These are phyloP conservation scores for Atrina japonica DNA, from an alignment of 2,888 invertebrate genomes.

Conservation along the genomic window DNA sequence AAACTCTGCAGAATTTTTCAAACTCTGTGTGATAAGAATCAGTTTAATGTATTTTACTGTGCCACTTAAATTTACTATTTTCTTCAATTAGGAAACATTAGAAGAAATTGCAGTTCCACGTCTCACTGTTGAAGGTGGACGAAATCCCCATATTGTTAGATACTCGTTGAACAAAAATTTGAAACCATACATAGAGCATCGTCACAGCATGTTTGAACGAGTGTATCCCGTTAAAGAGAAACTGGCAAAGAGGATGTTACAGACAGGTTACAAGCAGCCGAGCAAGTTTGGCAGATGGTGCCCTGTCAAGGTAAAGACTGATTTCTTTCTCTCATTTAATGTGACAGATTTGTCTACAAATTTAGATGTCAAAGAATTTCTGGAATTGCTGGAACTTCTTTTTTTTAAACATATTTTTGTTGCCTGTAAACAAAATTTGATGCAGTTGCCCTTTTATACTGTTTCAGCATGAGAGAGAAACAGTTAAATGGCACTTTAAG, in stretches of 20 bases:
- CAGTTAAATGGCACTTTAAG: too few species aligned
- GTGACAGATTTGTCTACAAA: too few species aligned
- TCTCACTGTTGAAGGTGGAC: conserved; percentile 75
- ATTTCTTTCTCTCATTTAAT: background rate
- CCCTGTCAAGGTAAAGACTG: conserved; percentile 76
- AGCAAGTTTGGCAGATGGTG: conserved; percentile 81
- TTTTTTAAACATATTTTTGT: too few species aligned
- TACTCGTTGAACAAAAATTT: conserved; percentile 76
- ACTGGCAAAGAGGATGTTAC: conserved; percentile 76
- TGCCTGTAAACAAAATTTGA: too few species aligned
- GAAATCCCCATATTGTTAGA: conserved; percentile 79
- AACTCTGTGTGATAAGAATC: too few species aligned
- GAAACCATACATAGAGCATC: conserved; percentile 67
- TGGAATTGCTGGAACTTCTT: too few species aligned
- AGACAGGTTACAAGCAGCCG: conserved; percentile 78
- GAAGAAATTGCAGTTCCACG: conserved; percentile 77
- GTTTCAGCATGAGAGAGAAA: too few species aligned
- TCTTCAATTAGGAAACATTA: conserved; percentile 72
- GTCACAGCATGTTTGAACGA: conserved; percentile 79
- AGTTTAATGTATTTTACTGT: background rate
- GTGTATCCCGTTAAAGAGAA: conserved; percentile 77
- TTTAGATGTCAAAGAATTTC: too few species aligned
- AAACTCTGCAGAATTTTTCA: background rate
- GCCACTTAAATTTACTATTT: too few species aligned
- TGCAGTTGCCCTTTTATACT: too few species aligned